These are phyloP conservation scores for Macrobrachium rosenbergii DNA, from an alignment of 1,140 invertebrate species.

Conservation along the genomic window DNA sequence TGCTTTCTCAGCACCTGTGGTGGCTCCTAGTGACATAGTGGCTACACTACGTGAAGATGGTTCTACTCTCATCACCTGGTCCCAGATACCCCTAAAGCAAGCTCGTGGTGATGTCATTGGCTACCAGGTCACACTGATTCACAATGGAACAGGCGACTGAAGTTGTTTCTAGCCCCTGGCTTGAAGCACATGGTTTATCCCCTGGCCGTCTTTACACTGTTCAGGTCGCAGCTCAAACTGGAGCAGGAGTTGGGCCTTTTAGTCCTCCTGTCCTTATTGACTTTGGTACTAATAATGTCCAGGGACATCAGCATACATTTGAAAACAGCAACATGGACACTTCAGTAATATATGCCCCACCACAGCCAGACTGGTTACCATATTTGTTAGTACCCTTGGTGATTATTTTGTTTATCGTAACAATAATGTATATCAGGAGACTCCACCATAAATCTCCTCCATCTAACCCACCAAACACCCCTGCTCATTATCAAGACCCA, in stretches of 20 bases:
- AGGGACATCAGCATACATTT: neutral
- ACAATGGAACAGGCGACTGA: slow-evolving; percentile 58
- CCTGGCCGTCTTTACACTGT: slow-evolving; percentile 60
- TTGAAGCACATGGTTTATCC: slow-evolving; percentile 58
- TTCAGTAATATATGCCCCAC: slow-evolving; percentile 58
- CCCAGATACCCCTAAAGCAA: slow-evolving; percentile 29
- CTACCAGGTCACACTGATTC: slow-evolving; percentile 56
- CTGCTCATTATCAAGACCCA: slow-evolving; percentile 54
- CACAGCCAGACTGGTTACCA: slow-evolving; percentile 62
- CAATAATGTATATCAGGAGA: slow-evolving; percentile 57
- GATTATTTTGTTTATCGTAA: slow-evolving; percentile 53
- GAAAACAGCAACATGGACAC: slow-evolving; percentile 2
- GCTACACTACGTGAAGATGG: slow-evolving; percentile 47
- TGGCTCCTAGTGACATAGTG: slow-evolving; percentile 49
- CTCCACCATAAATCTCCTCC: slow-evolving; percentile 46
- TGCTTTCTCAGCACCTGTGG: slow-evolving; percentile 49
- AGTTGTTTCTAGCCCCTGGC: slow-evolving; percentile 50
- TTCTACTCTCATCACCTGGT: slow-evolving; percentile 58
- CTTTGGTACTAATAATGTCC: slow-evolving; percentile 21
- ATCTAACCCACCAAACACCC: slow-evolving; percentile 43
- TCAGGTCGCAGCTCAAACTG: slow-evolving; percentile 61
- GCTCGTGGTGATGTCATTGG: slow-evolving; percentile 57
- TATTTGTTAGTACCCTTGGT: slow-evolving; percentile 64
- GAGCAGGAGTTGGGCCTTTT: slow-evolving; percentile 61
- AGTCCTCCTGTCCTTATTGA: slow-evolving; percentile 55